A percentile compares a stretch with the other conserved stretches of the same genome.
Conservation (phyloP, 2,797 vertebrate species). For the Epinephelus malabaricus region DNA sequence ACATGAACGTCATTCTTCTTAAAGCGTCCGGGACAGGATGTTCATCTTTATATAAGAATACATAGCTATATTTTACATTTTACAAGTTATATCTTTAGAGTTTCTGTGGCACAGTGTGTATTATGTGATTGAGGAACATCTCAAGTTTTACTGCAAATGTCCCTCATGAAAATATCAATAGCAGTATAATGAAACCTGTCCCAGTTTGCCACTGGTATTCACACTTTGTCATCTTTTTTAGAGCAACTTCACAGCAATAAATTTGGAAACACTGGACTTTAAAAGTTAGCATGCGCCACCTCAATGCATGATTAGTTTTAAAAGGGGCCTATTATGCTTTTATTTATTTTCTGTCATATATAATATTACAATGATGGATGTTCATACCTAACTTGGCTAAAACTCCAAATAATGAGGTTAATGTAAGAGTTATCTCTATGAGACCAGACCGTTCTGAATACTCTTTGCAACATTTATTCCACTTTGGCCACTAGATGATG, state of each 20-base stretch:
- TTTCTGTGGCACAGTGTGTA: slow-evolving; percentile 9
- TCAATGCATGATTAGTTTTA: too few relatives aligned
- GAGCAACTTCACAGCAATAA: background rate
- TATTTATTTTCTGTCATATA: too few relatives aligned
- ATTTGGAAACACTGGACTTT: background rate
- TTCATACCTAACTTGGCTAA: too few relatives aligned
- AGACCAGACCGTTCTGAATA: too few relatives aligned
- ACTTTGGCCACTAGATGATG: too few relatives aligned
- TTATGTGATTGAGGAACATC: background rate
- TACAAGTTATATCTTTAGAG: background rate
- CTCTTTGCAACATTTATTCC: too few relatives aligned
- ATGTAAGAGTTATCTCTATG: too few relatives aligned
- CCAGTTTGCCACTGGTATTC: background rate
- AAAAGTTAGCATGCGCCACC: background rate
- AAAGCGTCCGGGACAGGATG: slow-evolving; percentile 27
- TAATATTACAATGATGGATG: too few relatives aligned
- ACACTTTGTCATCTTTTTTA: background rate
- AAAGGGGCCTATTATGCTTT: too few relatives aligned
- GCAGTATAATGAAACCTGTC: background rate
- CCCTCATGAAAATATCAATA: too few relatives aligned
- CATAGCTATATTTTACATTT: background rate
- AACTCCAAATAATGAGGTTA: too few relatives aligned
- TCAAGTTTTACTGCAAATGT: background rate
- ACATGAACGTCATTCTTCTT: slow-evolving; percentile 33
- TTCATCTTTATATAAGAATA: background rate